phyloP scores from a whole-genome alignment of 2,797 vertebrate genomes.

The Sternarchorhynchus goeldii region DNA sequence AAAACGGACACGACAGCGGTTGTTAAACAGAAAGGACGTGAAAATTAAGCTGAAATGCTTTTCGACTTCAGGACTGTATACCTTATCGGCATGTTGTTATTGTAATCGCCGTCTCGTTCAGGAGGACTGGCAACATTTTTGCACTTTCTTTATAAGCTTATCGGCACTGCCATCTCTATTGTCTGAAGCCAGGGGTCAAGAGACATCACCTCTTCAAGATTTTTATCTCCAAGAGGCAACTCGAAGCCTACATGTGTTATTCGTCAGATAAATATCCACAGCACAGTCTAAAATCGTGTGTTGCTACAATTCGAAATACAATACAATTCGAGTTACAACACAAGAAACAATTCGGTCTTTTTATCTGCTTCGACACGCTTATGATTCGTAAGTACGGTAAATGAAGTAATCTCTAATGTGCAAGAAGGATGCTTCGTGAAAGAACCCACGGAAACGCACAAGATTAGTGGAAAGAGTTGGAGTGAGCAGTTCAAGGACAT shows the following conservation, averaged over 20 bases:
- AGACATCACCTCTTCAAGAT: slow-evolving; percentile 28
- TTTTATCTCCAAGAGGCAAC: slow-evolving; percentile 15
- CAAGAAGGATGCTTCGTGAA: slow-evolving; percentile 63
- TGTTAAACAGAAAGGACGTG: slow-evolving; percentile 41
- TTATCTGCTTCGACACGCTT: too few species aligned
- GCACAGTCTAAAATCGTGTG: background rate
- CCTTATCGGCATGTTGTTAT: slow-evolving; percentile 49
- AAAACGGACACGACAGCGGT: slow-evolving; percentile 46
- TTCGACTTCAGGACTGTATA: slow-evolving; percentile 58
- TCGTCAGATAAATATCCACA: background rate
- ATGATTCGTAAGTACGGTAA: background rate
- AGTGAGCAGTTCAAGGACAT: slow-evolving; percentile 53
- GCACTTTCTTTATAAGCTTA: slow-evolving; percentile 68
- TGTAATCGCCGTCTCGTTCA: slow-evolving; percentile 52
- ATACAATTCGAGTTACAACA: too few species aligned
- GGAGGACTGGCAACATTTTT: slow-evolving; percentile 53
- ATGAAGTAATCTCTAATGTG: slow-evolving; percentile 33
- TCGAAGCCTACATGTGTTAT: slow-evolving; percentile 2
- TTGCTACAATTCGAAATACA: slow-evolving; percentile 9
- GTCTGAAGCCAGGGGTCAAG: slow-evolving; percentile 62
- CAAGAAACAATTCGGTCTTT: too few species aligned
- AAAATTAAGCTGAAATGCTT: slow-evolving; percentile 48
- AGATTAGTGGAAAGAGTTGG: slow-evolving; percentile 68
- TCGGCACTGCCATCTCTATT: slow-evolving; percentile 66
- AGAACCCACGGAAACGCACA: slow-evolving; percentile 33